These are phyloP conservation scores for Rousettus madagascariensis DNA, from an alignment of 2,797 vertebrate species.

Conservation along the genomic window DNA sequence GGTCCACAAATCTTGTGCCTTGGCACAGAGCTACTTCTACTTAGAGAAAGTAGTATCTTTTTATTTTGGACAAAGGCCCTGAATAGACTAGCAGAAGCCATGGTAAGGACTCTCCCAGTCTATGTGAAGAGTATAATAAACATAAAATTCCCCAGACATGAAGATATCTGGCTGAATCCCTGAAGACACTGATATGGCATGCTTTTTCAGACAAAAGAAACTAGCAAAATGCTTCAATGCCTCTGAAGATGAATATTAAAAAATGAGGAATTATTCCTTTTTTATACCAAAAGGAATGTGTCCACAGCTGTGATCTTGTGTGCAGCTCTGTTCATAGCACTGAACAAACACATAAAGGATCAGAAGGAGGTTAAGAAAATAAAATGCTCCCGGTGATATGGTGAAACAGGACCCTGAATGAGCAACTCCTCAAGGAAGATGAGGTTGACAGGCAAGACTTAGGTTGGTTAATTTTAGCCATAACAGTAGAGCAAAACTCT, in stretches of 20 bases:
- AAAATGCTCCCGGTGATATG: not conserved
- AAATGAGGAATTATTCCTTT: slow-evolving; percentile 14
- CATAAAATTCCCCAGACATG: not conserved
- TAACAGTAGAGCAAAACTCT: not conserved
- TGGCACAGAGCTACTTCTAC: not conserved
- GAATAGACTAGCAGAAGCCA: not conserved
- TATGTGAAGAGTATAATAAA: not conserved
- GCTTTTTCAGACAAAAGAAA: slow-evolving; percentile 22
- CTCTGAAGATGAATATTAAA: not conserved
- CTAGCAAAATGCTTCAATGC: not conserved
- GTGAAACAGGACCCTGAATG: not conserved
- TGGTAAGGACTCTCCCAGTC: not conserved
- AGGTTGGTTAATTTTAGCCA: not conserved
- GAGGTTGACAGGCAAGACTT: not conserved
- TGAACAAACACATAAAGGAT: not conserved
- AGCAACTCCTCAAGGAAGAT: not conserved
- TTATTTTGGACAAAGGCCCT: slow-evolving; percentile 12
- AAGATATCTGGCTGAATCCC: not conserved
- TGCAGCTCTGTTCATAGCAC: not conserved
- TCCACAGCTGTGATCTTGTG: not conserved
- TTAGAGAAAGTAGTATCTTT: slow-evolving; percentile 13
- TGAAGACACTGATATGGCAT: not conserved
- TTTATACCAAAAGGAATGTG: not conserved
- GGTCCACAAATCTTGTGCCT: not conserved
- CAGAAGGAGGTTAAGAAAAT: not conserved